phyloP scores from a whole-genome alignment of 2,113 vertebrate genomes.

The Odobenus rosmarus region DNA sequence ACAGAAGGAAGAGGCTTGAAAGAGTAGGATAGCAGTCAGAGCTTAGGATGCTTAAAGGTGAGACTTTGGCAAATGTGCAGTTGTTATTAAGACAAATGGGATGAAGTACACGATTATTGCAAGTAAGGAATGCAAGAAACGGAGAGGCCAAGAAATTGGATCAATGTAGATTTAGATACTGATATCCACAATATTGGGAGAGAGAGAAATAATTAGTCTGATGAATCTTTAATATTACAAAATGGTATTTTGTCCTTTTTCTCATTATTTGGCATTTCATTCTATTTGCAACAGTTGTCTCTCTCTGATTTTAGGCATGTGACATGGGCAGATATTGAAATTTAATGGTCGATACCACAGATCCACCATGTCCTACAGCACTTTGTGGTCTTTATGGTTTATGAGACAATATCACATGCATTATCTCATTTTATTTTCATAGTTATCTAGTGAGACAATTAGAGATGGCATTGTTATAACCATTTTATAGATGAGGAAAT shows the following conservation, averaged over 20 bases:
- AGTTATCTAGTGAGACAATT: conserved; percentile 46
- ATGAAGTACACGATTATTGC: neutral
- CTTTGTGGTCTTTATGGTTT: conserved; percentile 52
- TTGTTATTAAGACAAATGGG: neutral
- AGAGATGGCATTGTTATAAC: conserved; percentile 41
- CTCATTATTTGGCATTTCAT: neutral
- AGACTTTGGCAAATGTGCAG: neutral
- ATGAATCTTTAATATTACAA: neutral
- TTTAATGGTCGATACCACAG: conserved; percentile 39
- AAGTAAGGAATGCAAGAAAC: neutral
- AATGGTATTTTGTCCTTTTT: neutral
- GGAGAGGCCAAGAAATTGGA: neutral
- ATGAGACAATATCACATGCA: conserved; percentile 45
- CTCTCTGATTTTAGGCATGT: neutral
- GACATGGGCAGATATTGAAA: conserved; percentile 16
- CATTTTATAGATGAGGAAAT: conserved; percentile 44
- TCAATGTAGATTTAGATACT: neutral
- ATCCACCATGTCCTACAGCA: neutral
- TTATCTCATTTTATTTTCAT: conserved; percentile 53
- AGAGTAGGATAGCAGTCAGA: neutral
- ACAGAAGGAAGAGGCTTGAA: neutral
- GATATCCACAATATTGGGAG: neutral
- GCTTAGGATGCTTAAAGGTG: neutral
- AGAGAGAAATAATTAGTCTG: neutral
- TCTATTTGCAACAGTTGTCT: neutral